Evolutionary conservation across 2,113 vertebrate species (phyloP), one percentile per base, ranked within the genome.

Genomic region (Uria lomvia): DNA sequence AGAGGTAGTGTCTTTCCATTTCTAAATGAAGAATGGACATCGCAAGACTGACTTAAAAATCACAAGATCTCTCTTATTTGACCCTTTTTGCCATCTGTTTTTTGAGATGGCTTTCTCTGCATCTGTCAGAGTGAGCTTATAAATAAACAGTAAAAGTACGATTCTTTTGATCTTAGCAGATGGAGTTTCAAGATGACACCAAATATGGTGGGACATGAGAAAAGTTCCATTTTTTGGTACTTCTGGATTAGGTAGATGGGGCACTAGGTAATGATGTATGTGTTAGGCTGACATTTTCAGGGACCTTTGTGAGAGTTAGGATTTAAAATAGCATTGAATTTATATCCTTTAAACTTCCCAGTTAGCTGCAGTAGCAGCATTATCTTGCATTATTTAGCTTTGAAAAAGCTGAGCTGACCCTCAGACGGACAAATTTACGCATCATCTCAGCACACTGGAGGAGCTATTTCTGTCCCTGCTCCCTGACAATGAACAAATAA

Each of bases 401-500:
- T 49, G 56, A 34, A 68, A 86, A 86, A 63, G 53, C 71, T 77
- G 55, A 82, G 26, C 40, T 95, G 94, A 84, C 86, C 88, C 83
- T 92, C 68, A 74, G 65, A 94, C 1, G 29, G 78, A 86, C 67
- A 92, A 75, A 65, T 32, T 71, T 78, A 52, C 16, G 2, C 66
- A 36, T 94, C 86, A 52, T 62, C 49, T 84, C 67, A 26, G 47
- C 73, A 43, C 53, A 13, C 76, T 95, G 53, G 68, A 60, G 62
- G 70, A 72, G 52, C 80, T 97, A 91, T 95, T 94, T 97, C 76
- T 94, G 56, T 92, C 58, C 27, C 27, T 75, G 38, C 73, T 96
- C 67, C 12, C 91, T 90, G 91, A 93, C 86, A 96, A 68, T 92
- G 97, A 96, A 94, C 86, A 92, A 93, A 74, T 86, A 97, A 86